phyloP scores from a whole-genome alignment of 2,113 vertebrate species.

The Plestiodon gilberti region DNA sequence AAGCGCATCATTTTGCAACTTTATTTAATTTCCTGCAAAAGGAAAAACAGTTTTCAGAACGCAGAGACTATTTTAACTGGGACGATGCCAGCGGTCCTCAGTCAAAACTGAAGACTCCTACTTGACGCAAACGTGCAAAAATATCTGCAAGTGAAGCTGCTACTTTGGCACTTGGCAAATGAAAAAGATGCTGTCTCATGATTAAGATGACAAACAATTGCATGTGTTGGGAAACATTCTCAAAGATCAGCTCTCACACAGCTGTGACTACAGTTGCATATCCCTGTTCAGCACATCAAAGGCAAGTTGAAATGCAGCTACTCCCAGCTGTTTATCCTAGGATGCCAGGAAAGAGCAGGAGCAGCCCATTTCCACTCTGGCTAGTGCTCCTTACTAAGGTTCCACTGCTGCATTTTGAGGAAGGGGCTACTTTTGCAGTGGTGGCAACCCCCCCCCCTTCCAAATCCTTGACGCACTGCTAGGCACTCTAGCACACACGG shows the following conservation, averaged over 20 bases:
- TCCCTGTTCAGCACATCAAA: neutral
- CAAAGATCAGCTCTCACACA: neutral
- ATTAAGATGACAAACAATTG: neutral
- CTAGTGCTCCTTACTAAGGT: too few relatives aligned
- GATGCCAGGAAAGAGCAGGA: too few relatives aligned
- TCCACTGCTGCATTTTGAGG: neutral
- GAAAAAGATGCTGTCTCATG: neutral
- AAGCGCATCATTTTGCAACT: neutral
- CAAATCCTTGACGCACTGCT: neutral
- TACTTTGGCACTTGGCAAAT: neutral
- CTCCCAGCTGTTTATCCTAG: neutral
- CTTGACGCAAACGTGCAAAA: neutral
- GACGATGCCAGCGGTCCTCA: neutral
- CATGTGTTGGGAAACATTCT: neutral
- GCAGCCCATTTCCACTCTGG: too few relatives aligned
- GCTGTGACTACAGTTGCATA: neutral
- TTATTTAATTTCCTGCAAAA: neutral
- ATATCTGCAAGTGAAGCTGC: neutral
- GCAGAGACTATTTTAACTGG: neutral
- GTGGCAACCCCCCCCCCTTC: neutral
- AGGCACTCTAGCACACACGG: too few relatives aligned
- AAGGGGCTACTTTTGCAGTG: neutral
- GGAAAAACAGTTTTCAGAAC: neutral
- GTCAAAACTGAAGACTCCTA: neutral
- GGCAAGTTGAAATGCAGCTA: neutral